Base-by-base conservation (phyloP, 30 jellyfish, hydroid and myxozoan species). In the Clytia hemisphaerica region DNA sequence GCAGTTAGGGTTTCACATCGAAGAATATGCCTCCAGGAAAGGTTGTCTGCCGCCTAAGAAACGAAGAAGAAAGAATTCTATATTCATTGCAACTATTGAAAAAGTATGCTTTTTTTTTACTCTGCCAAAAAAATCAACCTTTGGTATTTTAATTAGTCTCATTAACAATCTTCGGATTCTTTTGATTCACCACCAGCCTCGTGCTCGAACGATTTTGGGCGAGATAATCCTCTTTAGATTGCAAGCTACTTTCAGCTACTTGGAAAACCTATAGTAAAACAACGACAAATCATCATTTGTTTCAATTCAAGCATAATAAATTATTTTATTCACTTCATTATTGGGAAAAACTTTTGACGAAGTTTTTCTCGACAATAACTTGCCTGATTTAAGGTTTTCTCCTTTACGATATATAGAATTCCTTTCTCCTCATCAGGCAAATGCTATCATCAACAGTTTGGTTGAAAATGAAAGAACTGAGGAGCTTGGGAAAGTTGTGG, bases 11-110 rank as follows among this genome's bases (percentile, higher is more conserved):
- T 92, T 92, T 54, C 96, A 92, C 49, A 87, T 92, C 21, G 99
- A 92, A 54, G 95, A 92, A 61, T 92, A 92, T 73, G 99, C 99
- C 31, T 93, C 94, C 21, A 77, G 90, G 61, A 92, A 83, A 74
- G 99, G 99, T 16, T 31, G 83, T 6, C 55, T 92, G 28, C 99
- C 99, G 27, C 99, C 99, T 31, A 83, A 75, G 59, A 81, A 79
- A 37, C 58, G 99, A 35, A 71, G 95, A 53, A 73, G 36, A 35
- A 83, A 49, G 37, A 77, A 58, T 28, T 92, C 99, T 4, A 40
- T 92, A 12, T 92, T 77, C 49, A 74, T 92, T 26, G 99, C 96
- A 38, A 92, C 99, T 12, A 92, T 92, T 19, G 99, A 92, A 73
- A 92, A 92, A 92, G 98, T 90, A 29, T 0, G 35, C 0, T 12